phyloP scores from a whole-genome alignment of 2,113 vertebrate genomes.

The Spermophilus dauricus region DNA sequence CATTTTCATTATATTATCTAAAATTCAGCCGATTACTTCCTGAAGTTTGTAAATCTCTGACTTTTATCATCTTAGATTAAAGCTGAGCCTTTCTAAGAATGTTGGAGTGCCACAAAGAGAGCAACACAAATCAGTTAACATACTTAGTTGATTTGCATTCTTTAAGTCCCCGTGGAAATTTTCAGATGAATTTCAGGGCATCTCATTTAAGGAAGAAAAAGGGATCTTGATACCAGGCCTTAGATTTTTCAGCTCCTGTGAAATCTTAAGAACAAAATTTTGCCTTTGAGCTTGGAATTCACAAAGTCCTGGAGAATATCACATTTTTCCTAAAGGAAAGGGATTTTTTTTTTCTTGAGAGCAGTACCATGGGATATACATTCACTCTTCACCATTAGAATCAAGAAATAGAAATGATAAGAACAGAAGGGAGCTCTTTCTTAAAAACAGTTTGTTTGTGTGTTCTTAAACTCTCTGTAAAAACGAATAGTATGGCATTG shows the following conservation, averaged over 20 bases:
- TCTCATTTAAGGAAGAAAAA: neutral
- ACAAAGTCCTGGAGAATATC: constrained; percentile 18
- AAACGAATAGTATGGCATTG: constrained; percentile 59
- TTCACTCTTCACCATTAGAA: constrained; percentile 48
- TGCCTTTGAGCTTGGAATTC: constrained; percentile 36
- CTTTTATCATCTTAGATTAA: constrained; percentile 45
- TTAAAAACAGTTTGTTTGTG: constrained; percentile 68
- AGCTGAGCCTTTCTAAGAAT: neutral
- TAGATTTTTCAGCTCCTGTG: constrained; percentile 37
- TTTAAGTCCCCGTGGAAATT: neutral
- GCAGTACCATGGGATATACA: neutral
- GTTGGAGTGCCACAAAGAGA: neutral
- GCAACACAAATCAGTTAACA: neutral
- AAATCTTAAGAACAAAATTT: neutral
- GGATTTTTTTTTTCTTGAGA: constrained; percentile 30
- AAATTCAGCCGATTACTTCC: constrained; percentile 40
- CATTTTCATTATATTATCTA: neutral
- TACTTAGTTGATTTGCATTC: constrained; percentile 53
- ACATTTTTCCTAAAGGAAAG: constrained; percentile 15
- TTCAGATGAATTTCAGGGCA: neutral
- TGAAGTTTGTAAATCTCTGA: constrained; percentile 1
- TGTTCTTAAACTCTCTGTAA: constrained; percentile 33
- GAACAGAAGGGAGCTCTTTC: constrained; percentile 45
- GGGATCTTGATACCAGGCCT: neutral
- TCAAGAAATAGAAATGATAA: constrained; percentile 43